These are phyloP conservation scores for Cynopterus brachyotis DNA, from an alignment of 2,113 vertebrate species.

Conservation along the genomic window DNA sequence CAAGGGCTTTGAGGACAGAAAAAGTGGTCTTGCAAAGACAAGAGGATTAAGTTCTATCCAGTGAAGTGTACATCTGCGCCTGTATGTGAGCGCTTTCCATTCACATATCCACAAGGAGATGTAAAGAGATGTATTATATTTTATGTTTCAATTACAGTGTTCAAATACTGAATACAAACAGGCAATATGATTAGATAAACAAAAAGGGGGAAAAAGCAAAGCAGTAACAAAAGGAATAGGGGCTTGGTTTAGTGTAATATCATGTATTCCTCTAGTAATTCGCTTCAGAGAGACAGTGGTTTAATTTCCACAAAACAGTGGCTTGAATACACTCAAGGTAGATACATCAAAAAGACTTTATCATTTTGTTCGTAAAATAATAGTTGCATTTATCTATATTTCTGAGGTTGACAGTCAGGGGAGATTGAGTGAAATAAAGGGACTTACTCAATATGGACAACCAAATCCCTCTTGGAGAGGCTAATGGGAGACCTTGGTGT, in stretches of 20 bases:
- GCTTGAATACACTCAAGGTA: not conserved
- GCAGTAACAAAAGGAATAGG: not conserved
- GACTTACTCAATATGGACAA: not conserved
- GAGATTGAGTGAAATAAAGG: not conserved
- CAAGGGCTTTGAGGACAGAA: not conserved
- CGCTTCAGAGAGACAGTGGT: conserved; percentile 33
- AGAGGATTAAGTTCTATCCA: not conserved
- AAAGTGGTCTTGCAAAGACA: not conserved
- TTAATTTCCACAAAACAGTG: not conserved
- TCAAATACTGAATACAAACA: conserved; percentile 39
- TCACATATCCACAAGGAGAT: not conserved
- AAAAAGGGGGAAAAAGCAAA: conserved; percentile 1
- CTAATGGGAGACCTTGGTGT: rapidly evolving
- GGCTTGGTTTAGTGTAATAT: not conserved
- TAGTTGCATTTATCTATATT: not conserved
- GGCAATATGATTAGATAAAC: not conserved
- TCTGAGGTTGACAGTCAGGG: not conserved
- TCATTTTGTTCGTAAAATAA: not conserved
- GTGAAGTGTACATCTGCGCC: not conserved
- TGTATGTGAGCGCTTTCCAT: not conserved
- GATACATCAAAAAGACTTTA: not conserved
- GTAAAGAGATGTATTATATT: conserved; percentile 1
- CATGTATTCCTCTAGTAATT: not conserved
- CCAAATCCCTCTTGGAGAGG: not conserved
- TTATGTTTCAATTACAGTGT: conserved; percentile 4